Conservation (phyloP, 2,797 vertebrate genomes). For the Synanceia verrucosa region DNA sequence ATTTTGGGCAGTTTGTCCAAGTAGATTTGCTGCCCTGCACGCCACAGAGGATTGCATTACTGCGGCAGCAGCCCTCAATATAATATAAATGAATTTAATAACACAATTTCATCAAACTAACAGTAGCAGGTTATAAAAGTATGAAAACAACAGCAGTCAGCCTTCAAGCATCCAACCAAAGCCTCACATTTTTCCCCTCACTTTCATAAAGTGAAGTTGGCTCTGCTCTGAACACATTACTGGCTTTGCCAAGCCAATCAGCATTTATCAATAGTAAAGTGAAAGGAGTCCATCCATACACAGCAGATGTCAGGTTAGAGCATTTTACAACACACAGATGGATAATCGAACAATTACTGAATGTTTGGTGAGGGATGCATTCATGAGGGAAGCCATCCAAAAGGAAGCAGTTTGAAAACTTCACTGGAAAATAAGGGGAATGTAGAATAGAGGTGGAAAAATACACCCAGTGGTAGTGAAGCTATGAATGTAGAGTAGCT, state of each 20-base stretch:
- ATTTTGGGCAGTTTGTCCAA: too few species aligned
- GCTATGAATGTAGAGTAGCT: background rate
- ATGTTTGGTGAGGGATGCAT: background rate
- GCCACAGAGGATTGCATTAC: too few species aligned
- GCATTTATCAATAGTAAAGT: constrained; percentile 13
- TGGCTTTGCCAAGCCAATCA: constrained; percentile 11
- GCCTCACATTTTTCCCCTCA: background rate
- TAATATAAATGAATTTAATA: too few species aligned
- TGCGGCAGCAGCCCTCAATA: too few species aligned
- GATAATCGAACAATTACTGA: constrained; percentile 1
- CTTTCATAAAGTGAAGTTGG: constrained; percentile 12
- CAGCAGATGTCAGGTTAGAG: constrained; percentile 3
- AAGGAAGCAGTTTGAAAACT: background rate
- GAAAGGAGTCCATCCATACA: background rate
- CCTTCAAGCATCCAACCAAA: too few species aligned
- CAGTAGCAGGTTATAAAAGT: too few species aligned
- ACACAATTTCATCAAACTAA: too few species aligned
- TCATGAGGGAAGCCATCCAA: background rate
- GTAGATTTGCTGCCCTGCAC: too few species aligned
- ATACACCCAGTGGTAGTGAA: background rate
- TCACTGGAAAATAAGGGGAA: background rate
- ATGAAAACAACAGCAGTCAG: too few species aligned
- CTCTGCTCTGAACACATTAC: background rate
- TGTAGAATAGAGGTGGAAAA: background rate
- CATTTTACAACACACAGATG: constrained; percentile 14